Conservation (phyloP, 2,797 vertebrate genomes). For the Artibeus lituratus region DNA sequence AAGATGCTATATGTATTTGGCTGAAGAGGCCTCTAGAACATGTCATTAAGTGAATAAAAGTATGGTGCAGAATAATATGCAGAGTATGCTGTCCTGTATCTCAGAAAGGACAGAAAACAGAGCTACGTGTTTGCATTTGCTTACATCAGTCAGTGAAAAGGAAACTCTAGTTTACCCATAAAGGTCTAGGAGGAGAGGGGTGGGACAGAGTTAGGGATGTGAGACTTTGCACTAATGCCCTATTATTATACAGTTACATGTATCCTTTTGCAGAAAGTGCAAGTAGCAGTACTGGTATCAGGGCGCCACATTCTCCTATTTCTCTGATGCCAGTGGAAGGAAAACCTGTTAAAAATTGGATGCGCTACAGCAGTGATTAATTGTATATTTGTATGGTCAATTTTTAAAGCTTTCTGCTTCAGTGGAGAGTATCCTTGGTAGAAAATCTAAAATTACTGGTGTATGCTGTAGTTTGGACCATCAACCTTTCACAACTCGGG, state of each 20-base stretch:
- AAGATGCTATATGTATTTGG: neutral
- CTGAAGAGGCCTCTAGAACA: neutral
- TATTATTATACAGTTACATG: neutral
- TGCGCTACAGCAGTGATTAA: neutral
- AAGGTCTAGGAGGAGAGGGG: neutral
- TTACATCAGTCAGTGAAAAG: neutral
- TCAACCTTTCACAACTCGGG: neutral
- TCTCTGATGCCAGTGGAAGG: neutral
- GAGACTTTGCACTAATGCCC: neutral
- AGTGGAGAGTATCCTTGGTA: neutral
- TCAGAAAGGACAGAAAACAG: neutral
- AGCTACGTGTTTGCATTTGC: neutral
- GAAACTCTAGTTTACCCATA: neutral
- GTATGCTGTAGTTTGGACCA: neutral
- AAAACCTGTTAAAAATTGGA: neutral
- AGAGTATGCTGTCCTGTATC: neutral
- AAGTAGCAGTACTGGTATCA: neutral
- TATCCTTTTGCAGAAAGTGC: neutral
- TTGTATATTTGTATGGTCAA: neutral
- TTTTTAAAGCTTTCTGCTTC: conserved; percentile 12
- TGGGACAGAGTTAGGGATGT: neutral
- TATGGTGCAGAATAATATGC: neutral
- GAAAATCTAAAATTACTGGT: neutral
- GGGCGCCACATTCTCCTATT: neutral
- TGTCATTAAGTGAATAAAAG: neutral